Conservation (phyloP, 2,797 vertebrate genomes). For the Siniperca scherzeri region DNA sequence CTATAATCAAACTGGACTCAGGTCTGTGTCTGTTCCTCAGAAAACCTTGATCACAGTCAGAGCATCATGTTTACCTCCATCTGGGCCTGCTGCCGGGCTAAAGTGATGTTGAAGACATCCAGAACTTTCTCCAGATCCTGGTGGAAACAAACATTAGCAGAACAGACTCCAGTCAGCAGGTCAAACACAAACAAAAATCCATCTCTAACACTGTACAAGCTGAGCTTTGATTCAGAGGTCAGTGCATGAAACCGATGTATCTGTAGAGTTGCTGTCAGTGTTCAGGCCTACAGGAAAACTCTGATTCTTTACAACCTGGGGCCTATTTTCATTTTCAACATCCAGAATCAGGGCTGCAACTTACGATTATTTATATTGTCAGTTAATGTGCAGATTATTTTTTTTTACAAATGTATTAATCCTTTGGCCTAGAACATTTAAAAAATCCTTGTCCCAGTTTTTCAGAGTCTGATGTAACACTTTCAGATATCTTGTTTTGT, state of each 20-base stretch:
- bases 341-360: background rate
- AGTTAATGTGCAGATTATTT: background rate
- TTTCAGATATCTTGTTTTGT: too few species aligned
- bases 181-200: background rate
- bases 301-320: background rate
- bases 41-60: background rate
- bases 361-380: background rate
- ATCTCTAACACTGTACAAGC: too few species aligned
- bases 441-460: too few species aligned
- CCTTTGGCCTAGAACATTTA: too few species aligned
- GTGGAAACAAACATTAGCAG: constrained; percentile 16
- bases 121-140: constrained; percentile 93
- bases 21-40: background rate
- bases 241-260: background rate
- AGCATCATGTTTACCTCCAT: constrained; percentile 87
- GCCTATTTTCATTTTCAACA: background rate
- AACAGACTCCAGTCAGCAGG: background rate
- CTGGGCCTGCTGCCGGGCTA: constrained; percentile 95
- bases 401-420: too few species aligned
- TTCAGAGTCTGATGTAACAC: too few species aligned
- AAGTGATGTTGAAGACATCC: constrained; percentile 95
- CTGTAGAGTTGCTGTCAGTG: too few species aligned
- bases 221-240: background rate
- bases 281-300: too few species aligned
- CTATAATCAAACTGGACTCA: background rate